A percentile compares a stretch with the other conserved stretches of the same genome.
phyloP scores from a whole-genome alignment of 2,888 invertebrate species.

The Euclidia mi region DNA sequence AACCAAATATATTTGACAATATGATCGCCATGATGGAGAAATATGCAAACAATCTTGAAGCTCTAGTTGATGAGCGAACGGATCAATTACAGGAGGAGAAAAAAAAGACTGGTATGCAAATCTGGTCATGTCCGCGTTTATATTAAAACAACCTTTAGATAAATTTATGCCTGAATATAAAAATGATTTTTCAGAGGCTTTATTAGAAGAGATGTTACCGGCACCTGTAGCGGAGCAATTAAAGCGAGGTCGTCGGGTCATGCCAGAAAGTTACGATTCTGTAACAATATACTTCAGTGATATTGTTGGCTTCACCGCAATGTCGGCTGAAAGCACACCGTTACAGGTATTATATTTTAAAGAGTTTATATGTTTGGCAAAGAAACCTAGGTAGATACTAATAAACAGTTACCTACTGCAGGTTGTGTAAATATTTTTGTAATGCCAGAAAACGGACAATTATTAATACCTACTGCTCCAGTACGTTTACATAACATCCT shows the following conservation, averaged over 20 bases:
- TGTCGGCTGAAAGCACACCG: constrained; percentile 98
- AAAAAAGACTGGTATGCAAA: constrained; percentile 95
- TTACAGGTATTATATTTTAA: constrained; percentile 90
- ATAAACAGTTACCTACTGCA: no score
- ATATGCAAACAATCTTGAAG: constrained; percentile 98
- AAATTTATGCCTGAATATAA: constrained; percentile 2
- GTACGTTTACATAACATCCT: no score
- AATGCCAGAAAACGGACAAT: no score
- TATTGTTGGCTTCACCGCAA: constrained; percentile 97
- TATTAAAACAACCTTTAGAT: background rate
- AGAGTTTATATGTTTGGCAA: no score
- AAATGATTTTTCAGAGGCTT: constrained; percentile 91
- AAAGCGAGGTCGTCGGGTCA: constrained; percentile 96
- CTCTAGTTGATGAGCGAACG: constrained; percentile 97
- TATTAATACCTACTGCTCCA: no score
- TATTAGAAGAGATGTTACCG: constrained; percentile 97
- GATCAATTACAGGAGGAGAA: constrained; percentile 98
- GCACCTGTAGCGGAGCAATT: constrained; percentile 97
- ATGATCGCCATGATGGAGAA: constrained; percentile 99
- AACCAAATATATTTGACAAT: constrained; percentile 98
- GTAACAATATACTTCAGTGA: constrained; percentile 99
- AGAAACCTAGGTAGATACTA: no score
- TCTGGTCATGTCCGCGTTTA: background rate
- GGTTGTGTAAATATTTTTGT: no score
- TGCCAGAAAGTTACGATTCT: constrained; percentile 97